Base-by-base conservation (phyloP, 2,797 vertebrate species). In the Eospalax fontanierii region DNA sequence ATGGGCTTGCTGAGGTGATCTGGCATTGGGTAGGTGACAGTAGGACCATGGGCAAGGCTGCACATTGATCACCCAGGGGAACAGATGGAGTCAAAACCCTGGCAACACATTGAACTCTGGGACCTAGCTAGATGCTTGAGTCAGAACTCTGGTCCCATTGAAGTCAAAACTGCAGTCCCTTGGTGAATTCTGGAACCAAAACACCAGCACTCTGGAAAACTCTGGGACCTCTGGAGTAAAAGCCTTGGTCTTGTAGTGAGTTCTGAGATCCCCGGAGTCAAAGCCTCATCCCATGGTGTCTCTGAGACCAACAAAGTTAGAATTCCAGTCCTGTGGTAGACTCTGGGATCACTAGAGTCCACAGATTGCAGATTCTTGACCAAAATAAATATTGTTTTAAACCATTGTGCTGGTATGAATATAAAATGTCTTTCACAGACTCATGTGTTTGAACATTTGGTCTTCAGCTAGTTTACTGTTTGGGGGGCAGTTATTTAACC, bases 371-470 rank as follows among this genome's bases (percentile, higher is more conserved):
- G 71, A 63, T 86, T 50, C 33, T 91, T 76, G 38, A 82, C 22
- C 15, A 40, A 89, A 88, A 86, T 78, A 79, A 86, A 76, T 79
- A 38, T 61, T 30, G 50, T 54, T 90, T 84, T 76, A 79, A 80
- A 43, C 11, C 61, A 38, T 19, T 22, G 24, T 19, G 26, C 28
- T 28, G 15, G 15, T 70, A 70, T 85, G 65, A 54, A 57, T 35
- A 57, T 54, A 15, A 70, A 70, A 54, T 57, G n/a, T 57, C 83
- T 19, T 38, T 66, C 7, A n/a, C 6, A n/a, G 40, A 12, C 40
- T 50, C 30, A 68, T 24, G 63, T 19, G 30, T 66, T 40, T n/a
- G 63, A 50, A 84, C n/a, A 38, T n/a, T 85, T 28, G 66, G 1
- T 85, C 16, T 22, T 2, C 24, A 71, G 66, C 7, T 86, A 19